Conservation (phyloP, 92 coral and sea anemone genomes). For the Palythoa heliodiscus region DNA sequence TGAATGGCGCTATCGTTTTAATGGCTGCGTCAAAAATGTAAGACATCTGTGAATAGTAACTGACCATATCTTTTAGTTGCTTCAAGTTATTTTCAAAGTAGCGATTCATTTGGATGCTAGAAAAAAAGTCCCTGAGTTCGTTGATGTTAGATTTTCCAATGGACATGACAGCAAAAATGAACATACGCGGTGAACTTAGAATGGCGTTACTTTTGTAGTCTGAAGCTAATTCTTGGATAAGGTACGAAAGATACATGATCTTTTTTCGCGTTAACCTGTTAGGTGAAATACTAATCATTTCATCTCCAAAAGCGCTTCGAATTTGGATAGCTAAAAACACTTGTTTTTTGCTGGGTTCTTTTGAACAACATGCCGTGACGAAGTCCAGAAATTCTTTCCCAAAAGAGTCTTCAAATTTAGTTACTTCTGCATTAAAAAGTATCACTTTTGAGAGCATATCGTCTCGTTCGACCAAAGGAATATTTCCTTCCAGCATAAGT, state of each 20-base stretch:
- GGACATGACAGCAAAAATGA: constrained; percentile 7
- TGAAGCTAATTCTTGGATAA: not conserved
- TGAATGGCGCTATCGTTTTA: not conserved
- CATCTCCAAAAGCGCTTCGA: not conserved
- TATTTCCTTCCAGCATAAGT: constrained; percentile 2
- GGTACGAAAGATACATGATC: not conserved
- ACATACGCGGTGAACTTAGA: not conserved
- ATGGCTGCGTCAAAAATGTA: not conserved
- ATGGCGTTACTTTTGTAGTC: constrained; percentile 9
- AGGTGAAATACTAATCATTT: not conserved
- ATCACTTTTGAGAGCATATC: not conserved
- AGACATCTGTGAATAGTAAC: not conserved
- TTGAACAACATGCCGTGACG: not conserved
- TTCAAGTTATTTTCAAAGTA: not conserved
- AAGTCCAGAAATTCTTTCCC: not conserved
- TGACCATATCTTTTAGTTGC: not conserved
- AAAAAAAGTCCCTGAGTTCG: not conserved
- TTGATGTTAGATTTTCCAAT: constrained; percentile 1
- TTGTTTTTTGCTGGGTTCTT: constrained; percentile 10
- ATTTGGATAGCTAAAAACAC: not conserved
- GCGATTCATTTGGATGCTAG: not conserved
- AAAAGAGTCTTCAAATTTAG: constrained; percentile 3
- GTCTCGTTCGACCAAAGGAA: constrained; percentile 1
- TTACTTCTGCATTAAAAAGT: constrained; percentile 1
- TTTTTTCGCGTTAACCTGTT: not conserved